Evolutionary conservation across 1,140 invertebrate genomes (phyloP), one percentile per base, ranked within the genome.

Genomic region (Thaumatotibia leucotreta): DNA sequence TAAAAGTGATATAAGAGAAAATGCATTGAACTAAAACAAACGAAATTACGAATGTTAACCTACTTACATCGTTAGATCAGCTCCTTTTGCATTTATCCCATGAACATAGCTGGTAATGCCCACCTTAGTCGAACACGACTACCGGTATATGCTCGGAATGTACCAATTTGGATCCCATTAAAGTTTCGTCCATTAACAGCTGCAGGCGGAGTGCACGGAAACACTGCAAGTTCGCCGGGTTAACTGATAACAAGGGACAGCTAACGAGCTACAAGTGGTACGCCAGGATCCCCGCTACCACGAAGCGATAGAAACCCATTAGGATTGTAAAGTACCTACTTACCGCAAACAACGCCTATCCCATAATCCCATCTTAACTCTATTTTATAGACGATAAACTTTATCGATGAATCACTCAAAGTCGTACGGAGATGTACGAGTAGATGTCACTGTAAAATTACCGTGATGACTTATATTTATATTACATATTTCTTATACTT

Each of bases 221-320:
- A 54, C 39, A 29, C 49, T 50, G 14, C 23, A 31, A 65, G 68
- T 70, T 70, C 64, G 68, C 67, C 64, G 64, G 68, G 64, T 68
- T 66, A 70, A 33, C 45, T 63, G 65, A 70, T 73, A 73, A 50
- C 63, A 61, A 35, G 33, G 50, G 31, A 50, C 62, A 50, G 66
- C 63, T 70, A 73, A 73, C 68, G 68, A 73, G 68, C 24, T 68
- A 65, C 65, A 64, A 22, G n/a, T 52, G 14, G 58, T 50, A 62
- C n/a, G 22, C 10, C 27, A 24, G 24, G 8, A 23, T 58, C 27
- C 27, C 52, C 11, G 11, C 52, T 58, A 27, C 23, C 23, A 58
- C 52, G 3, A 54, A 10, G 22, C 50, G 23, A 54, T 45, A 58
- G 22, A 17, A 27, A 27, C 5, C 39, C 52, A 58, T 58, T 58